Evolutionary conservation across 2,113 vertebrate genomes (phyloP).

Genomic region (Entomyzon cyanotis): DNA sequence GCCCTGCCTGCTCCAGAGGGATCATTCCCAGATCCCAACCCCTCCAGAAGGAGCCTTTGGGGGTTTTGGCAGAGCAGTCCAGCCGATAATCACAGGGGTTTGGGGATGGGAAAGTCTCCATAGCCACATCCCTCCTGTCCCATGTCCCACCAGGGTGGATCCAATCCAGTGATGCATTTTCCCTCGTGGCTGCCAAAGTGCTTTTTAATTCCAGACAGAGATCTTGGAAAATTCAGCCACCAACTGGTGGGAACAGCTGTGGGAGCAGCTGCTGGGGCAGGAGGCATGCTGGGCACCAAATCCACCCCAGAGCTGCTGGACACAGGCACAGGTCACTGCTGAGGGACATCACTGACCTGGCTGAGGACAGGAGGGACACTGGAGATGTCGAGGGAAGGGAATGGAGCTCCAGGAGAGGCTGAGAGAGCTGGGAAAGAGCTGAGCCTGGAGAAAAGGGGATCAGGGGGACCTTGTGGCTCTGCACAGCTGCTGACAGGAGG

Average conservation of each 20-base stretch:
- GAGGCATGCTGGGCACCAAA: neutral
- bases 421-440: neutral
- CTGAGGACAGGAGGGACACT: neutral
- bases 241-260: constrained; percentile 64
- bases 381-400: neutral
- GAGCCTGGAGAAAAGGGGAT: neutral
- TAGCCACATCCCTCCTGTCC: accelerated
- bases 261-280: constrained; percentile 39
- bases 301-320: accelerated
- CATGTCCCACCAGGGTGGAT: neutral
- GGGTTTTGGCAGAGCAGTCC: neutral
- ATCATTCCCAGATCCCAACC: neutral
- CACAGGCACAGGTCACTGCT: neutral
- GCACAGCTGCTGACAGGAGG: neutral
- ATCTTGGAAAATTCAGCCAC: constrained; percentile 32
- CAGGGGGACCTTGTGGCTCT: neutral
- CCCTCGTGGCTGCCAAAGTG: neutral
- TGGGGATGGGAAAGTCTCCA: accelerated
- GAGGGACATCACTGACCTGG: neutral
- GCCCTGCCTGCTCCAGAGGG: neutral
- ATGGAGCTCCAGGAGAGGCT: neutral
- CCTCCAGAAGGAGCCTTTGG: neutral
- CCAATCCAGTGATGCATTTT: neutral
- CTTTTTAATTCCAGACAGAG: constrained; percentile 51
- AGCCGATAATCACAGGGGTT: neutral